These are phyloP conservation scores for Dufourea novaeangliae DNA, from an alignment of 1,140 invertebrate species.

Conservation along the genomic window DNA sequence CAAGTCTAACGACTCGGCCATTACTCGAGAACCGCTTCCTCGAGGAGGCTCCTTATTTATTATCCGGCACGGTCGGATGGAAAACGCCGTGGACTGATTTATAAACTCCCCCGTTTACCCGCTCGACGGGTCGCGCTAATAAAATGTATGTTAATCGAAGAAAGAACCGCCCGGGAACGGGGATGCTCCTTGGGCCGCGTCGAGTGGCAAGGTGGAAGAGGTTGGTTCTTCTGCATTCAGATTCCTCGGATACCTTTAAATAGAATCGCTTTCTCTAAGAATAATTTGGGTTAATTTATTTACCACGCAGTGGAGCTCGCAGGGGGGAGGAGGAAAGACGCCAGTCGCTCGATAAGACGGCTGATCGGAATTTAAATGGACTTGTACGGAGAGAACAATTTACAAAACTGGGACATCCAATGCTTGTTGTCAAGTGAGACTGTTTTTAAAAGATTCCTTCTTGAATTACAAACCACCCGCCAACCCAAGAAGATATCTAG, in stretches of 20 bases:
- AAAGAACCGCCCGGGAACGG: too few relatives aligned
- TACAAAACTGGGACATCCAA: not conserved
- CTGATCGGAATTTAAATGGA: not conserved
- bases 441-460: not conserved
- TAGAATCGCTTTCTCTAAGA: not conserved
- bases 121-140: not conserved
- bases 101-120: not conserved
- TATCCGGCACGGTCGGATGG: not conserved
- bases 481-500: not conserved
- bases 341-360: too few relatives aligned
- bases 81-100: conserved; percentile 20
- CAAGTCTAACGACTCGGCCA: not conserved
- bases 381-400: not conserved
- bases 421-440: not conserved
- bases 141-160: conserved; percentile 24
- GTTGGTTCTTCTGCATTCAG: too few relatives aligned
- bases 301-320: too few relatives aligned
- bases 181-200: too few relatives aligned
- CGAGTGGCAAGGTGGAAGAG: too few relatives aligned
- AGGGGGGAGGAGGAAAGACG: too few relatives aligned
- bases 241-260: not conserved
- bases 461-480: not conserved
- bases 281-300: not conserved
- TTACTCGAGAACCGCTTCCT: conserved; percentile 10
- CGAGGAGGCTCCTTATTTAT: conserved; percentile 29